Base-by-base conservation (phyloP, 1,140 invertebrate genomes). In the Listronotus bonariensis region DNA sequence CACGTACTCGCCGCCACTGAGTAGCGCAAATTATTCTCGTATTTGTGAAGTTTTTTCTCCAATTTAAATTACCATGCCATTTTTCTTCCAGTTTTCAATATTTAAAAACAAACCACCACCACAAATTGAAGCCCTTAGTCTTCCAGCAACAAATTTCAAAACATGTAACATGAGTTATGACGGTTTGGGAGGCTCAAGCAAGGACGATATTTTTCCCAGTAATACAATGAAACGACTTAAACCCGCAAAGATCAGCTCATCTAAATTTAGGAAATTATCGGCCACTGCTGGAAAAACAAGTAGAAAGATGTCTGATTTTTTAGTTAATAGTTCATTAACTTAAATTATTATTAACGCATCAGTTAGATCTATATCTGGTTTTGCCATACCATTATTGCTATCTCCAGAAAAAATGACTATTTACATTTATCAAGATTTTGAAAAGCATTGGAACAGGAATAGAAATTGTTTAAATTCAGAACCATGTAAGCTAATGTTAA, bases 181-280 rank as follows among this genome's bases (percentile, higher is more conserved):
- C 53, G 73, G 73, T 38, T 62, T 74, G 17, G 73, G 73, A 9
- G 72, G 72, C 7, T 68, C 73, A n/a, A 68, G 45, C 18, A 75
- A 70, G 64, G 71, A 69, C n/a, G 73, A 74, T 41, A 49, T 59
- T 38, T 74, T 61, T 62, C 72, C 73, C 26, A 43, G 46, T 65
- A 11, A 63, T 64, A 9, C 9, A 52, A 6, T 65, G 7, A 70
- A 70, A 52, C 34, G 69, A 42, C 18, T 53, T n/a, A 68, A 60
- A 51, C 26, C 51, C 3, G 11, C 42, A 0, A 61, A 59, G 45
- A 14, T 36, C 3, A 12, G 38, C 20, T 59, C 41, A 10, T 43
- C 56, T 48, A 66, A 60, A 17, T 41, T 66, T 9, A 66, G 41
- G 12, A 66, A 66, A 43, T 41, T 66, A 26, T 66, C 64, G 3